Evolutionary conservation across 2,113 vertebrate genomes (phyloP).

Genomic region (Zapornia atra): DNA sequence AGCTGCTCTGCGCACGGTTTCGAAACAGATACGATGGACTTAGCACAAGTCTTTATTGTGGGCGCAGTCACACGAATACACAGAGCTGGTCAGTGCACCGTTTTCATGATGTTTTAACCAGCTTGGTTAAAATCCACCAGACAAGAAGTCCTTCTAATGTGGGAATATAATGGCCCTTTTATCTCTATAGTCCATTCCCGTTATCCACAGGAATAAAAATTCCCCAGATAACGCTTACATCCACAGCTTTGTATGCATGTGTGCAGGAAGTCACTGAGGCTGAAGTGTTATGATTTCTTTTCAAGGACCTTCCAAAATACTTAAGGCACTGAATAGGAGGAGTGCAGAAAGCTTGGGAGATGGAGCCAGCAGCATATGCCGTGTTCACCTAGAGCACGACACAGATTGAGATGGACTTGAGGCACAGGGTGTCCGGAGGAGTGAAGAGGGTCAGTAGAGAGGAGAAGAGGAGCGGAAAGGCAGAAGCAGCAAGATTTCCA

Average conservation of each 20-base stretch:
- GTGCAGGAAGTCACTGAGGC: background rate
- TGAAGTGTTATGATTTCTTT: background rate
- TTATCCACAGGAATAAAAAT: constrained; percentile 28
- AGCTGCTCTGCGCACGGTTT: background rate
- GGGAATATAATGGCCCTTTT: constrained; percentile 40
- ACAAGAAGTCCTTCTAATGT: constrained; percentile 50
- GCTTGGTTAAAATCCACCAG: constrained; percentile 40
- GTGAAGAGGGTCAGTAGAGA: background rate
- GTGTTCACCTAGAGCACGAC: background rate
- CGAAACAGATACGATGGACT: background rate
- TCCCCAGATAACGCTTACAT: background rate
- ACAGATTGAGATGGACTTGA: background rate
- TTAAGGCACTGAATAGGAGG: background rate
- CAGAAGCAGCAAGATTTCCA: background rate
- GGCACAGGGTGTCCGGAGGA: background rate
- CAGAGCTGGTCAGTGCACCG: background rate
- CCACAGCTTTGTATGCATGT: background rate
- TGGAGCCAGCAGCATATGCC: background rate
- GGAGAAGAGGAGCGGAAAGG: background rate
- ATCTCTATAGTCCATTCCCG: constrained; percentile 4
- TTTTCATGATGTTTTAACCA: constrained; percentile 45
- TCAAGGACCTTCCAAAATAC: background rate
- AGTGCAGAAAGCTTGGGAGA: background rate
- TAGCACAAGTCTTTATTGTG: constrained; percentile 20
- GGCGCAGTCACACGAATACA: background rate